phyloP scores from a whole-genome alignment of 2,113 vertebrate species.

The Sigmodon hispidus region DNA sequence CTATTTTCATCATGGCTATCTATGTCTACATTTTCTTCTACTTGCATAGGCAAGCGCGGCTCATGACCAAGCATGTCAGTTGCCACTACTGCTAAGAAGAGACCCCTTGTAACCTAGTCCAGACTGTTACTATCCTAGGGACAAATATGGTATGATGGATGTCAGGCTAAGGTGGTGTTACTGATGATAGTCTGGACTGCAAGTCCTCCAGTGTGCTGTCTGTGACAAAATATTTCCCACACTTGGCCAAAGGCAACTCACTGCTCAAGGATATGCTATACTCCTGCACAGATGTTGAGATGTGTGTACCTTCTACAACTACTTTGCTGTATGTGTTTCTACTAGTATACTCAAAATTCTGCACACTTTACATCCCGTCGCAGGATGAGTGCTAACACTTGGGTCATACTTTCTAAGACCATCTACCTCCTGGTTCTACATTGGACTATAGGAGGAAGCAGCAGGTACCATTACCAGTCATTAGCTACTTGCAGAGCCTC shows the following conservation, averaged over 20 bases:
- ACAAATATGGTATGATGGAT: slow-evolving; percentile 97
- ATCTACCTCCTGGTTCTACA: slow-evolving; percentile 70
- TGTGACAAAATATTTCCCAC: slow-evolving; percentile 93
- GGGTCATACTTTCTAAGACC: slow-evolving; percentile 82
- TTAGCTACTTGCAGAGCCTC: not conserved
- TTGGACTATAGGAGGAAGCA: not conserved
- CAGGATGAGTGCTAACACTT: slow-evolving; percentile 63
- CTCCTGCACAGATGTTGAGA: slow-evolving; percentile 92
- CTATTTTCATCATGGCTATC: not conserved
- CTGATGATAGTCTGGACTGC: slow-evolving; percentile 89
- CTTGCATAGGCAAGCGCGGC: slow-evolving; percentile 75
- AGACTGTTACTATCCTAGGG: slow-evolving; percentile 95
- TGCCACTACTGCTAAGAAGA: slow-evolving; percentile 86
- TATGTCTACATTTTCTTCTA: not conserved
- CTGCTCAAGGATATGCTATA: slow-evolving; percentile 94
- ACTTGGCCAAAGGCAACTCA: slow-evolving; percentile 93
- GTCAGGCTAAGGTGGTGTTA: slow-evolving; percentile 89
- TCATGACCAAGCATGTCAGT: slow-evolving; percentile 86
- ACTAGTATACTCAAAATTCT: slow-evolving; percentile 52
- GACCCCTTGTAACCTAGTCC: slow-evolving; percentile 91
- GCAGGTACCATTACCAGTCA: not conserved
- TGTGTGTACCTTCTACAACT: slow-evolving; percentile 92
- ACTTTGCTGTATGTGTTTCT: slow-evolving; percentile 88
- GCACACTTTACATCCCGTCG: slow-evolving; percentile 1
- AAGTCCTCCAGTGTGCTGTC: slow-evolving; percentile 84